Conservation (phyloP, 2,888 invertebrate genomes). For the Drosophila macrospina region DNA sequence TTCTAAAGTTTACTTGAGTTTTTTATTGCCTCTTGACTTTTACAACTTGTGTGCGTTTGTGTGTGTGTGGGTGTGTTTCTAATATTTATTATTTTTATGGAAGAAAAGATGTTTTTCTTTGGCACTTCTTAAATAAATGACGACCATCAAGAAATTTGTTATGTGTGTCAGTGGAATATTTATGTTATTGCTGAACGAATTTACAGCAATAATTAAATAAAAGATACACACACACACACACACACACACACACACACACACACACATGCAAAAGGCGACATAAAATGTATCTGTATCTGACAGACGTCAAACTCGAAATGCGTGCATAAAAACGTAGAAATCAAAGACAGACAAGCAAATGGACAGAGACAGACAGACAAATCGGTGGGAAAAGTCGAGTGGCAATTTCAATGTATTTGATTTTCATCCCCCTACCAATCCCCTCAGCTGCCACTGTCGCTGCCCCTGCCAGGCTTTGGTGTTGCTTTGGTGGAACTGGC, state of each 20-base stretch:
- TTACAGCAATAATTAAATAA: constrained; percentile 71
- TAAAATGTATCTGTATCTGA: constrained; percentile 68
- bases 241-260: too few species aligned
- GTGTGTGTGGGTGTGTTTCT: constrained; percentile 9
- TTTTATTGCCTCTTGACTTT: constrained; percentile 20
- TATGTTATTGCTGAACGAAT: constrained; percentile 71
- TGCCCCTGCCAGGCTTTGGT: too few species aligned
- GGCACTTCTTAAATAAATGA: constrained; percentile 57
- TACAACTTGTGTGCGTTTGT: constrained; percentile 10
- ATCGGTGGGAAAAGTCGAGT: constrained; percentile 65
- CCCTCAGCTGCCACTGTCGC: constrained; percentile 29
- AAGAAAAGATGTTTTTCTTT: constrained; percentile 34
- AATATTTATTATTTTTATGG: constrained; percentile 3
- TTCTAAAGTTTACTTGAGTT: constrained; percentile 2
- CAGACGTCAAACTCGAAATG: constrained; percentile 73
- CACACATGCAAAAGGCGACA: too few species aligned
- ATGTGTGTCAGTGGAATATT: constrained; percentile 53
- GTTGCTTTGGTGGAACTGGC: constrained; percentile 25
- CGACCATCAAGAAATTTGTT: constrained; percentile 48
- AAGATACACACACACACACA: constrained; percentile 58
- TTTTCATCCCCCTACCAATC: constrained; percentile 20
- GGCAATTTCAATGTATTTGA: constrained; percentile 56
- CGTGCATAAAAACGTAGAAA: constrained; percentile 75
- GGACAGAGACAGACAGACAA: constrained; percentile 16
- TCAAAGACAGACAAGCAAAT: constrained; percentile 27